A percentile compares a stretch with the other conserved stretches of the same genome.
phyloP scores from a whole-genome alignment of 2,113 vertebrate genomes.

The Brachyistius frenatus region DNA sequence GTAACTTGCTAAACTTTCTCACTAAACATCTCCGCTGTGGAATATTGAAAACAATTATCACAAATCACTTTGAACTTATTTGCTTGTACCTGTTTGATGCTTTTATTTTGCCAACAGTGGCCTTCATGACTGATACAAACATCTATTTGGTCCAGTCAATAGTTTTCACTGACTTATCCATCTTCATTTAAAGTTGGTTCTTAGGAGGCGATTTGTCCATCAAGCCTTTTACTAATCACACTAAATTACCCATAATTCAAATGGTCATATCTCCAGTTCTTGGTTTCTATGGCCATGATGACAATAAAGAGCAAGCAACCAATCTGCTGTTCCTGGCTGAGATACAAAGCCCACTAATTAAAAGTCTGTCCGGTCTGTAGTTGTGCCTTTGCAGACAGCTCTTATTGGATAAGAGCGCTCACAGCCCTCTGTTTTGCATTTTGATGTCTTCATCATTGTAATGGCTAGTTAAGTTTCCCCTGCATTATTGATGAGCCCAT shows the following conservation, averaged over 20 bases:
- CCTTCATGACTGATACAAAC: not conserved
- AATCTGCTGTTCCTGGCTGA: conserved; percentile 75
- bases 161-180: conserved; percentile 17
- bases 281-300: conserved; percentile 68
- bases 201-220: conserved; percentile 32
- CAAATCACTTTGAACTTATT: not conserved
- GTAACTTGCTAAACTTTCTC: no score
- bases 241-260: conserved; percentile 60
- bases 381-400: conserved; percentile 65
- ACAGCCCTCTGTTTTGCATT: conserved; percentile 70
- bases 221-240: conserved; percentile 47
- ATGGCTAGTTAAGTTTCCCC: conserved; percentile 68
- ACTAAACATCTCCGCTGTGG: not conserved
- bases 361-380: conserved; percentile 77
- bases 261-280: conserved; percentile 60
- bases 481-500: conserved; percentile 80
- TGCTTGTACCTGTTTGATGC: conserved; percentile 1
- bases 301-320: conserved; percentile 73
- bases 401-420: conserved; percentile 66
- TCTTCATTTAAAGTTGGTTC: conserved; percentile 41
- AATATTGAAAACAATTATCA: no score
- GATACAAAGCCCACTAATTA: conserved; percentile 80
- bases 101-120: not conserved
- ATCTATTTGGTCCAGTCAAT: not conserved
- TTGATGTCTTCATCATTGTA: conserved; percentile 83